Percentiles rank a stretch among this genome's conserved stretches.
These are phyloP conservation scores for Calephelis virginiensis DNA, from an alignment of 1,140 invertebrate species.

Conservation along the genomic window DNA sequence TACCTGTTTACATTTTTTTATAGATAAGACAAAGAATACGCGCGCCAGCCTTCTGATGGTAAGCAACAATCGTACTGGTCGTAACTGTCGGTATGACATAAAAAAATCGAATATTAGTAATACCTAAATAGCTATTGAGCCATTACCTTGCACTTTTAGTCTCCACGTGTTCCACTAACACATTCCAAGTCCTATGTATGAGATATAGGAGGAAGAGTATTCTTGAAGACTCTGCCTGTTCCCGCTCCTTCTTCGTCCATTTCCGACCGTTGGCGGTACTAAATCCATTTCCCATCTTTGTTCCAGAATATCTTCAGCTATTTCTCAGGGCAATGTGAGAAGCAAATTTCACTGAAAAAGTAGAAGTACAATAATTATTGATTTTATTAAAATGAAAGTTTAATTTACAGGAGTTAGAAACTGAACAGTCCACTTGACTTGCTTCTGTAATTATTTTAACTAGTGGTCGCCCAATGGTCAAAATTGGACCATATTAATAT, in stretches of 20 bases:
- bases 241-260: conserved; percentile 46
- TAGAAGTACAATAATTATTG: neutral
- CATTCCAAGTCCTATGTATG: conserved; percentile 85
- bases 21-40: no score
- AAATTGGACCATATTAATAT: no score
- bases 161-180: conserved; percentile 81
- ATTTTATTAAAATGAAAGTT: neutral
- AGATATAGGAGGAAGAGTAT: conserved; percentile 83
- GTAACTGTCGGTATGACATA: no score
- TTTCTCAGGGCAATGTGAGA: conserved; percentile 15
- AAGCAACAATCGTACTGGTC: no score
- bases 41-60: no score
- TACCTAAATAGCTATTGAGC: neutral
- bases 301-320: conserved; percentile 23
- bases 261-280: conserved; percentile 53
- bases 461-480: no score
- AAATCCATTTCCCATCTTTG: conserved; percentile 56
- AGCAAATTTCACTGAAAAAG: conserved; percentile 28
- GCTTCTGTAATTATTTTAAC: no score
- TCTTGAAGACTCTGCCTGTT: conserved; percentile 77
- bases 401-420: neutral
- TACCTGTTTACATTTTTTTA: no score
- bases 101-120: no score
- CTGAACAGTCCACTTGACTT: no score
- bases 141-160: conserved; percentile 77